Evolutionary conservation across 2,888 invertebrate genomes (phyloP).

Genomic region (Agrochola lychnidis): DNA sequence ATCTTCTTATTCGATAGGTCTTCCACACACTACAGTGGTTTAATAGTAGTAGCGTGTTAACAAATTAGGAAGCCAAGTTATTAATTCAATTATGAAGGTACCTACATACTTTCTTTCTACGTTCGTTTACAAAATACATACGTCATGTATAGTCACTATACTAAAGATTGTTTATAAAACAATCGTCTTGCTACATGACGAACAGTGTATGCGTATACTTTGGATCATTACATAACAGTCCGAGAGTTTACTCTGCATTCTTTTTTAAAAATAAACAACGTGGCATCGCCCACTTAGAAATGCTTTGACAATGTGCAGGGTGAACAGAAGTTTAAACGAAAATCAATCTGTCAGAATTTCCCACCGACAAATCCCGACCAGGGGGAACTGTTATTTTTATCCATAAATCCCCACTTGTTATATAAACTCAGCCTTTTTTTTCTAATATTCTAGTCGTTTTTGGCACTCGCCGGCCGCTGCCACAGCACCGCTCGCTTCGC

Average conservation of each 20-base stretch:
- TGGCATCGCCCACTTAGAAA: constrained; percentile 43
- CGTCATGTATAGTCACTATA: neutral
- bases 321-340: constrained; percentile 19
- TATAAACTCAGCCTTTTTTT: no score
- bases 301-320: constrained; percentile 14
- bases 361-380: no score
- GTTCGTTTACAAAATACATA: neutral
- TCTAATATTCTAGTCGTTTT: no score
- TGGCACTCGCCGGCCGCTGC: no score
- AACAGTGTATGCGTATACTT: constrained; percentile 22
- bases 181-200: neutral
- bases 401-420: no score
- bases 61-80: neutral
- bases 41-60: no score
- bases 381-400: no score
- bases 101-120: neutral
- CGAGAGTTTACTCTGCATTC: constrained; percentile 43
- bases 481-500: no score
- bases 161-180: constrained; percentile 21
- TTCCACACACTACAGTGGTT: neutral
- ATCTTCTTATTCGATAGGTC: neutral
- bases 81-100: neutral
- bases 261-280: constrained; percentile 56
- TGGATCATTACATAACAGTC: constrained; percentile 38
- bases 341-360: no score